Evolutionary conservation across 2,888 invertebrate genomes (phyloP).

Genomic region (Kryphioiulus occultus): DNA sequence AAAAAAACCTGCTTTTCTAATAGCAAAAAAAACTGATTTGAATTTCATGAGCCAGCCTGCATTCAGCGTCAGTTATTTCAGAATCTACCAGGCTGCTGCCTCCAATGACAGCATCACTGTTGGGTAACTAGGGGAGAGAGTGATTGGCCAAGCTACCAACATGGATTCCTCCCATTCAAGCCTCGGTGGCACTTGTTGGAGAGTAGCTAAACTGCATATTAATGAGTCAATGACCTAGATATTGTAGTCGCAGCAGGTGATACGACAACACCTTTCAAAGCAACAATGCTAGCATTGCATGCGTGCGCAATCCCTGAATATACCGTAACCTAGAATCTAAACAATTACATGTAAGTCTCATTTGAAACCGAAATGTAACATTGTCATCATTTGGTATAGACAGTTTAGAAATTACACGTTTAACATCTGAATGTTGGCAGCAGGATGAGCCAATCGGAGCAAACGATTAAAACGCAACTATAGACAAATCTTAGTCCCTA

Average conservation of each 20-base stretch:
- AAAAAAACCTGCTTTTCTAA: neutral
- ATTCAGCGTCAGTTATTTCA: neutral
- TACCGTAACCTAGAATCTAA: neutral
- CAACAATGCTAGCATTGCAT: neutral
- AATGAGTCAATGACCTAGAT: conserved; percentile 6
- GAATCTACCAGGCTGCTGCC: neutral
- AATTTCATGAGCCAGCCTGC: neutral
- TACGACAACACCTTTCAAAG: neutral
- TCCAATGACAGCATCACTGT: conserved; percentile 13
- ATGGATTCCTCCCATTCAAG: neutral
- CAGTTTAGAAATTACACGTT: neutral
- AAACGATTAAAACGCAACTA: neutral
- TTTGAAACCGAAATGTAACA: neutral
- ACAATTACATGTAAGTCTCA: neutral
- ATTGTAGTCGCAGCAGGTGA: neutral
- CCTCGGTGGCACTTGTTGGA: neutral
- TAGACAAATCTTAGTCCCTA: neutral
- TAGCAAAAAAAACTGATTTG: neutral
- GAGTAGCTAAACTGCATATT: conserved; percentile 21
- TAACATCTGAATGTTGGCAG: neutral
- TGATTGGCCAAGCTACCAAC: neutral
- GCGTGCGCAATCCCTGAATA: neutral
- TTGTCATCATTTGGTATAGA: neutral
- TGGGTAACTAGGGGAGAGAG: neutral
- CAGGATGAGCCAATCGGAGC: neutral